A percentile compares a stretch with the other conserved stretches of the same genome.
phyloP scores from a whole-genome alignment of 1,140 invertebrate genomes.

The Nephotettix cincticeps region DNA sequence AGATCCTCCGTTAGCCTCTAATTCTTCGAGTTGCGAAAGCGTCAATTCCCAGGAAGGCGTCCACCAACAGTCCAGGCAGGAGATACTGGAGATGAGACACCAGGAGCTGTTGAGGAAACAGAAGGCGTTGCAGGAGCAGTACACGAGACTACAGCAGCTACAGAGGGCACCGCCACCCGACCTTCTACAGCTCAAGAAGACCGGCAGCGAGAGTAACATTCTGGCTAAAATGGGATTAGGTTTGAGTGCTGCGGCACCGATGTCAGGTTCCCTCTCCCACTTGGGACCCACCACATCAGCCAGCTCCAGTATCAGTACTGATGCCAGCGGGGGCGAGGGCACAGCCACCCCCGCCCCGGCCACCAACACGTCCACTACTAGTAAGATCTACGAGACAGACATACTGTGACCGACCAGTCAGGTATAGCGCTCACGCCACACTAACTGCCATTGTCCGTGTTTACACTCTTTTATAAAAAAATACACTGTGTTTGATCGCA shows the following conservation, averaged over 20 bases:
- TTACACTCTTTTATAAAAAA: background rate
- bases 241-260: constrained; percentile 56
- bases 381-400: constrained; percentile 84
- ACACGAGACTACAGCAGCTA: constrained; percentile 79
- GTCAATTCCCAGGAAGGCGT: constrained; percentile 72
- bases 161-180: constrained; percentile 67
- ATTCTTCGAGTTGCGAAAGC: constrained; percentile 69
- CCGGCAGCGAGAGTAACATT: constrained; percentile 85
- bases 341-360: constrained; percentile 42
- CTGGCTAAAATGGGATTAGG: constrained; percentile 78
- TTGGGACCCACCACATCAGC: constrained; percentile 49
- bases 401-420: constrained; percentile 66
- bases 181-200: constrained; percentile 74
- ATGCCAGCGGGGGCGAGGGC: constrained; percentile 45
- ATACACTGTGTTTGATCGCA: background rate
- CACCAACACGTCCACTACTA: constrained; percentile 52
- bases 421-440: background rate
- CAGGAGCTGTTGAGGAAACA: constrained; percentile 84
- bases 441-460: background rate
- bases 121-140: constrained; percentile 84
- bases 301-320: too few species aligned
- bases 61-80: constrained; percentile 61
- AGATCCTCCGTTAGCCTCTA: constrained; percentile 50
- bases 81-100: constrained; percentile 76
- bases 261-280: constrained; percentile 64